Base-by-base conservation (phyloP, 2,888 invertebrate species). In the Galerucella nymphaeae region DNA sequence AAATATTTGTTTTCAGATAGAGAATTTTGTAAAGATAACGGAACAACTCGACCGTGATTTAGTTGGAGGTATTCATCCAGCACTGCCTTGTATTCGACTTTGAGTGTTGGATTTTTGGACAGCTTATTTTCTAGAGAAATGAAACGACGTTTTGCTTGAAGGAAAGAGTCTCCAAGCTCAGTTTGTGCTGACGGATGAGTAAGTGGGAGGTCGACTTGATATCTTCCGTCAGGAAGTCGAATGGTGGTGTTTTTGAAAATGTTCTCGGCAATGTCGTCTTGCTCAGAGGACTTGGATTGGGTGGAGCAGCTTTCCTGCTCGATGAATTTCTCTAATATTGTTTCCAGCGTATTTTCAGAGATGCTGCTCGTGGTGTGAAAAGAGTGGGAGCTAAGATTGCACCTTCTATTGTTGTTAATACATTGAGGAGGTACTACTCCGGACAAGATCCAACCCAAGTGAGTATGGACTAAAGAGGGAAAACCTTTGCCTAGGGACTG, bases 341-440 rank as follows among this genome's bases (percentile, higher is more conserved):
- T 50, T 50, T 50, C 50, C 50, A 50, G 50, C 14, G 50, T 50
- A n/a, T 50, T 50, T 50, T 50, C 16, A 50, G 50, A 16, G 50
- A n/a, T 50, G 50, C 50, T 50, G 50, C n/a, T 50, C 50, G n/a
- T 50, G 50, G 16, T 50, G 50, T 50, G 50, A 50, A 50, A 50
- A 8, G n/a, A 50, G 50, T 50, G 50, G 50, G 5, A 50, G 16
- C 16, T 50, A 8, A n/a, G 50, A 50, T 50, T 50, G n/a, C 50
- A 50, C 50, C 50, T 16, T 50, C n/a, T 50, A 2, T 50, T 50
- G 50, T 50, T n/a, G 16, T 50, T 50, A 8, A 50, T 50, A n/a
- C 50, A 50, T 50, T 50, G 50, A 4, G 50, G 50, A n/a, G 50
- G 50, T 14, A 50, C 50, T n/a, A 50, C 50, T n/a, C 50, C 50